Evolutionary conservation across 2,797 vertebrate species (phyloP).

Genomic region (Xenopus petersii): DNA sequence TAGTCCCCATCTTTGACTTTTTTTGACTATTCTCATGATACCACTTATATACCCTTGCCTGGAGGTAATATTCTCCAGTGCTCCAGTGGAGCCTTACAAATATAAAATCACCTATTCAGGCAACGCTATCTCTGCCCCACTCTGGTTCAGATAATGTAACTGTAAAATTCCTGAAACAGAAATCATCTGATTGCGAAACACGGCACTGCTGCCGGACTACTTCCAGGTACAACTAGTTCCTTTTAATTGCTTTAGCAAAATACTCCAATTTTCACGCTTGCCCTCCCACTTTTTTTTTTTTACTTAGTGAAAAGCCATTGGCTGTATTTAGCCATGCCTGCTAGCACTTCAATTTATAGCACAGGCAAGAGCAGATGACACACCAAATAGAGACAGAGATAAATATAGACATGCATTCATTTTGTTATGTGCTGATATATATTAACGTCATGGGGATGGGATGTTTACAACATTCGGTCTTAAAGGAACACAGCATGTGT

Average conservation of each 20-base stretch:
- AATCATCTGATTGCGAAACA: too few relatives aligned
- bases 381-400: slow-evolving; percentile 46
- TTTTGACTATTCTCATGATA: too few relatives aligned
- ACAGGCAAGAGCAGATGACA: slow-evolving; percentile 40
- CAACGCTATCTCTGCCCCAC: too few relatives aligned
- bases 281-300: slow-evolving; percentile 2
- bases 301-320: slow-evolving; percentile 17
- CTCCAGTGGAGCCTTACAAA: too few relatives aligned
- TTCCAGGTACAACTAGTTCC: slow-evolving; percentile 18
- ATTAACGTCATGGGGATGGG: slow-evolving; percentile 30
- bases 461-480: slow-evolving; percentile 30
- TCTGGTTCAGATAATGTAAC: too few relatives aligned
- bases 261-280: slow-evolving; percentile 13
- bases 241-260: slow-evolving; percentile 27
- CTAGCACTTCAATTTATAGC: slow-evolving; percentile 44
- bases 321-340: slow-evolving; percentile 42
- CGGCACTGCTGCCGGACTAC: too few relatives aligned
- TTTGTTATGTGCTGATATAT: slow-evolving; percentile 46
- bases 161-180: too few relatives aligned
- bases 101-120: too few relatives aligned
- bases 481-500: slow-evolving; percentile 15
- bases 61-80: too few relatives aligned
- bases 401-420: slow-evolving; percentile 42
- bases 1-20: too few relatives aligned
- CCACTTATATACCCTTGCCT: too few relatives aligned